A percentile compares a stretch with the other conserved stretches of the same genome.
These are phyloP conservation scores for Macrotis lagotis DNA, from an alignment of 2,113 vertebrate genomes.

Conservation along the genomic window DNA sequence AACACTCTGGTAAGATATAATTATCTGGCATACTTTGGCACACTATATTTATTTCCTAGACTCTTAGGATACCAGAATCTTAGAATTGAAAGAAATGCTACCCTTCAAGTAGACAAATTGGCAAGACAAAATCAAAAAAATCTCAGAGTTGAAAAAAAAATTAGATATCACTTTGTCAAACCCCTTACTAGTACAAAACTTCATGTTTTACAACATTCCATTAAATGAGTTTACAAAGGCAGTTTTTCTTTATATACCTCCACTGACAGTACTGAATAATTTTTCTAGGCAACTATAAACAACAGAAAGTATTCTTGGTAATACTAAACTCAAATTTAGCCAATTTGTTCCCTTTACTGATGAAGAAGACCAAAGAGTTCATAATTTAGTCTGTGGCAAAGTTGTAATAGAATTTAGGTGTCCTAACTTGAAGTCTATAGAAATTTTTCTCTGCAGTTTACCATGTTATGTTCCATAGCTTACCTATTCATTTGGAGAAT, in stretches of 20 bases:
- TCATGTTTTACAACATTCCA: neutral
- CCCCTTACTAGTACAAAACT: no score
- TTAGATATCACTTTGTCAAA: no score
- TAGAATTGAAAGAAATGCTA: no score
- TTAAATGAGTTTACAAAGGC: no score
- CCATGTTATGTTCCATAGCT: no score
- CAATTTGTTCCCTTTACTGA: neutral
- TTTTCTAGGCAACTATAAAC: neutral
- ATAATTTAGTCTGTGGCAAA: neutral
- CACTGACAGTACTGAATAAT: neutral
- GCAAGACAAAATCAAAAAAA: no score
- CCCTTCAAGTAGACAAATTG: no score
- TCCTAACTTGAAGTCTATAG: neutral
- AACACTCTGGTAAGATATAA: no score
- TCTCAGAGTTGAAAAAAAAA: no score
- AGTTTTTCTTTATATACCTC: neutral
- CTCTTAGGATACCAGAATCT: no score
- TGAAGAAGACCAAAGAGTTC: neutral
- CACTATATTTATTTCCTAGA: no score
- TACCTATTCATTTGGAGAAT: neutral
- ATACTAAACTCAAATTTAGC: neutral
- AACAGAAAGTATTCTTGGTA: neutral
- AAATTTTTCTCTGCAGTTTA: neutral
- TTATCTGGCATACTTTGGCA: no score
- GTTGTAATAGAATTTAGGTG: neutral